Conservation (phyloP, 2,113 vertebrate species). For the Cynopterus brachyotis region DNA sequence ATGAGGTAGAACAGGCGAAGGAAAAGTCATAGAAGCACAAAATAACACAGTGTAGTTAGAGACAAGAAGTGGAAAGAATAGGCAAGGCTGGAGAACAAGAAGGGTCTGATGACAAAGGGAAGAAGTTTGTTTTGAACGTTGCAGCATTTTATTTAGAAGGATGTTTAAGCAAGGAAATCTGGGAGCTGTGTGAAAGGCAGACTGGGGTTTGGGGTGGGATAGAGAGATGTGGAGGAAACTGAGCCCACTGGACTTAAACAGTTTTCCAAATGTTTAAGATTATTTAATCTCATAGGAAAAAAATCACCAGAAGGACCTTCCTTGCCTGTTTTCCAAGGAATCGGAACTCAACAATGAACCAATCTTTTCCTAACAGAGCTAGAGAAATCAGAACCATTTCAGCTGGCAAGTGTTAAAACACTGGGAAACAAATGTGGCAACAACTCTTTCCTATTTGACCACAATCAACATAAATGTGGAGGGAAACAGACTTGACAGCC, state of each 20-base stretch:
- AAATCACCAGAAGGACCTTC: neutral
- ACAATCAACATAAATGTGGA: neutral
- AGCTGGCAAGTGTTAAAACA: slow-evolving; percentile 20
- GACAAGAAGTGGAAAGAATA: neutral
- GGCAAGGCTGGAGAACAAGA: neutral
- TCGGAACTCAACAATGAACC: neutral
- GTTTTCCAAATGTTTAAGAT: neutral
- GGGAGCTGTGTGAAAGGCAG: neutral
- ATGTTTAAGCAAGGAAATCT: neutral
- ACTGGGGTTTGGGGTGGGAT: neutral
- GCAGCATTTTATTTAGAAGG: neutral
- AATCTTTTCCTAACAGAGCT: neutral
- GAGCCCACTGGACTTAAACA: neutral
- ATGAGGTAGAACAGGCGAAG: neutral
- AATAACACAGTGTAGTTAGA: neutral
- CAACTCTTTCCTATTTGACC: slow-evolving; percentile 2
- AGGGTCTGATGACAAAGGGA: neutral
- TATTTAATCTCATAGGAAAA: neutral
- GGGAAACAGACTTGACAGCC: neutral
- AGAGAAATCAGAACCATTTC: slow-evolving; percentile 1
- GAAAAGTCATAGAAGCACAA: neutral
- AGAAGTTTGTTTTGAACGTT: neutral
- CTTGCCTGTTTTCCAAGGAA: neutral
- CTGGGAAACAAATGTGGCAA: neutral
- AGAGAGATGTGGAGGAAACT: neutral